phyloP scores from a whole-genome alignment of 2,797 vertebrate species.

The Taeniopygia guttata region DNA sequence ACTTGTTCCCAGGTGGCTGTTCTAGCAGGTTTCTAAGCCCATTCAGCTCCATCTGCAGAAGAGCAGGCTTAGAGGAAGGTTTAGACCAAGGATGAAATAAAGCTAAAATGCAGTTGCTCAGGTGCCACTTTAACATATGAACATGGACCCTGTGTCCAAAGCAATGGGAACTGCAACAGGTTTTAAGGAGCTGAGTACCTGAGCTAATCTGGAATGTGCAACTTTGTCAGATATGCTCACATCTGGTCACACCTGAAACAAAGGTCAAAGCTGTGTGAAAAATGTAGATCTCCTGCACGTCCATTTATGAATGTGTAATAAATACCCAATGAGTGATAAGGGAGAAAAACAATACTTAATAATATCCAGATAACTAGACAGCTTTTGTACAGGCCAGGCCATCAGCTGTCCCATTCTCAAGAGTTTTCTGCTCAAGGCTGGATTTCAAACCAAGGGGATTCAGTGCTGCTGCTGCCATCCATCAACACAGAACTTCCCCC shows the following conservation, averaged over 20 bases:
- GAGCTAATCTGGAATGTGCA: neutral
- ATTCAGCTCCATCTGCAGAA: neutral
- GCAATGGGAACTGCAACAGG: neutral
- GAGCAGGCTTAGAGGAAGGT: neutral
- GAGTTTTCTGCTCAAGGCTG: neutral
- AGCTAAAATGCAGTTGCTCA: neutral
- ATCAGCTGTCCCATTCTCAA: neutral
- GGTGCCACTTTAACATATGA: neutral
- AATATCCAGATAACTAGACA: conserved; percentile 69
- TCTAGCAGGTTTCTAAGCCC: neutral
- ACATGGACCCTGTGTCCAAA: neutral
- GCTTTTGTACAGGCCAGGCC: conserved; percentile 63
- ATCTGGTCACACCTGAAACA: neutral
- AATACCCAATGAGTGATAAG: conserved; percentile 19
- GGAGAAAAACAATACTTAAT: neutral
- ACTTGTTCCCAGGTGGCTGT: conserved; percentile 15
- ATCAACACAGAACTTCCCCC: neutral
- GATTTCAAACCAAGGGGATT: neutral
- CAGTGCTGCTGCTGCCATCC: neutral
- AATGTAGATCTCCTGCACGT: neutral
- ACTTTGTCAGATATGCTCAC: neutral
- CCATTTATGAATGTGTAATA: conserved; percentile 65
- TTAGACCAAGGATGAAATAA: neutral
- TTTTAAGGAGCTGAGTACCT: neutral
- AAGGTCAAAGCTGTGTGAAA: neutral